Evolutionary conservation across 2,797 vertebrate species (phyloP).

Genomic region (Periparus ater): DNA sequence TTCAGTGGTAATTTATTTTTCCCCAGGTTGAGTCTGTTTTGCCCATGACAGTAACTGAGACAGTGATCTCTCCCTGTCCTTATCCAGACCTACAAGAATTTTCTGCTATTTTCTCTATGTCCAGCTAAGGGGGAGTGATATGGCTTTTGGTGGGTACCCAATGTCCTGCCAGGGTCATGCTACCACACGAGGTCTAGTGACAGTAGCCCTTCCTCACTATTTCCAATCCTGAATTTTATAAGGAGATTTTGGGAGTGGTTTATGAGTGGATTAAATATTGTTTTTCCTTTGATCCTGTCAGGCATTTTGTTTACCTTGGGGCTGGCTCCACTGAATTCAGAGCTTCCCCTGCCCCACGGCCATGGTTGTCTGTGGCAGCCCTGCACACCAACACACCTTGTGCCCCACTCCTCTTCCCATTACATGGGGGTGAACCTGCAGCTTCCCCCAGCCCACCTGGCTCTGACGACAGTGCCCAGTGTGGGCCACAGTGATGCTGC

Average conservation of each 20-base stretch:
- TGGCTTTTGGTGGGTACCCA: background rate
- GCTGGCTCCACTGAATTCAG: background rate
- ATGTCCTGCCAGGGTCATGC: background rate
- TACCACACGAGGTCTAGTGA: background rate
- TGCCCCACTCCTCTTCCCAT: background rate
- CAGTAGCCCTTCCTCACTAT: background rate
- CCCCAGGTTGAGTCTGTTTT: background rate
- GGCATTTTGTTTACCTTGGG: background rate
- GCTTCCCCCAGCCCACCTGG: background rate
- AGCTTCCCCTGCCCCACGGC: background rate
- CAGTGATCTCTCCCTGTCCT: background rate
- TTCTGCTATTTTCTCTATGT: background rate
- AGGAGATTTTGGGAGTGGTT: background rate
- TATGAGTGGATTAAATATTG: background rate
- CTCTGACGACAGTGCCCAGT: accelerated
- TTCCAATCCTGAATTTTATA: background rate
- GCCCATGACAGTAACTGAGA: background rate
- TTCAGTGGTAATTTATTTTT: background rate
- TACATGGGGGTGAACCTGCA: accelerated
- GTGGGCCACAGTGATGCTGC: too few species aligned
- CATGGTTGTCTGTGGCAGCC: accelerated
- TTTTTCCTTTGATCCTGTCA: background rate
- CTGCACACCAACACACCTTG: background rate
- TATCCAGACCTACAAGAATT: background rate
- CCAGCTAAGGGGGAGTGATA: background rate